Conservation (phyloP, 2,888 invertebrate genomes). For the Helicoverpa assulta region DNA sequence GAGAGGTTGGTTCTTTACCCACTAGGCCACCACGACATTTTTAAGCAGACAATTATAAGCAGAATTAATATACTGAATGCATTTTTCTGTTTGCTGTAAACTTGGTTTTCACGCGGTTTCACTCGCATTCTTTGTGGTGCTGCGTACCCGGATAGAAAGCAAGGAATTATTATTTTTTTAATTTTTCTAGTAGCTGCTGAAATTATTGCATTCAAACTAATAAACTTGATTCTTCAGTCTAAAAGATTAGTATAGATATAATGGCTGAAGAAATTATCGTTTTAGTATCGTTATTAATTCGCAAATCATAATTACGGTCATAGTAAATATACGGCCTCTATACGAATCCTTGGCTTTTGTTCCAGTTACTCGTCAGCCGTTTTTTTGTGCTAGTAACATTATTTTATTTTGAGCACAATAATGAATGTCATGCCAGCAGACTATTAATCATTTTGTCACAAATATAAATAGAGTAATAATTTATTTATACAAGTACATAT, state of each 20-base stretch:
- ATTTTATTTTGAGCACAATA: conserved; percentile 27
- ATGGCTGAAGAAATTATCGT: conserved; percentile 38
- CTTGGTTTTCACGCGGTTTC: no score
- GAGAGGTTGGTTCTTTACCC: no score
- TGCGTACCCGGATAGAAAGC: no score
- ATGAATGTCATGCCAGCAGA: conserved; percentile 25
- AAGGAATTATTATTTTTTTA: no score
- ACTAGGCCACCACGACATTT: no score
- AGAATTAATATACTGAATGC: no score
- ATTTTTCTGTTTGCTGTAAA: no score
- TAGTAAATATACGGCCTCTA: conserved; percentile 21
- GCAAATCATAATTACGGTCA: conserved; percentile 17
- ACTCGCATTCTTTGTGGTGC: no score
- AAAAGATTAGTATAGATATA: neutral
- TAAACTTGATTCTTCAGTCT: no score
- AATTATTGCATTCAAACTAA: no score
- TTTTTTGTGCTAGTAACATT: conserved; percentile 18
- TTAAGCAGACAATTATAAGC: no score
- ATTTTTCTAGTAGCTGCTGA: no score
- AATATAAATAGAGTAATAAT: conserved; percentile 4
- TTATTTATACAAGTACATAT: conserved; percentile 11
- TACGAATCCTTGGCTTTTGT: conserved; percentile 28
- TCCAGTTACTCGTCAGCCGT: conserved; percentile 26
- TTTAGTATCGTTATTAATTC: conserved; percentile 38
- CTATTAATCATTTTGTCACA: conserved; percentile 29